phyloP scores from a whole-genome alignment of 2,113 vertebrate species.

The Chamaetylas fuelleborni region DNA sequence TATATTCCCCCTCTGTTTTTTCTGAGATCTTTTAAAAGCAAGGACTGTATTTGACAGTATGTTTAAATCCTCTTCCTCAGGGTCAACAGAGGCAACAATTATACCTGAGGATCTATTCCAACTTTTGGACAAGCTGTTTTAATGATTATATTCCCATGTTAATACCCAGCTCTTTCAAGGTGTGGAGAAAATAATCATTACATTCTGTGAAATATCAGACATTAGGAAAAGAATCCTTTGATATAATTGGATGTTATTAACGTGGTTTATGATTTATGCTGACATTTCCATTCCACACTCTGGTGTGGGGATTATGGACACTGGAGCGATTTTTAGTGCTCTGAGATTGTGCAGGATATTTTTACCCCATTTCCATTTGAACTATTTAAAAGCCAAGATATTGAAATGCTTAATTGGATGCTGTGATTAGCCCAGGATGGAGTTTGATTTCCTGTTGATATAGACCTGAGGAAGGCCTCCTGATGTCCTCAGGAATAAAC shows the following conservation, averaged over 20 bases:
- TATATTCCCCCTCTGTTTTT: fast-evolving
- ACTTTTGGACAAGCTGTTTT: background rate
- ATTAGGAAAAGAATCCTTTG: background rate
- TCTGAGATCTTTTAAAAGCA: background rate
- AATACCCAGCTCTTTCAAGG: background rate
- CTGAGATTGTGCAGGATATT: background rate
- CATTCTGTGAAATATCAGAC: background rate
- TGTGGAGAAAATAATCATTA: background rate
- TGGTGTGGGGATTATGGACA: background rate
- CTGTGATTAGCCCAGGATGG: background rate
- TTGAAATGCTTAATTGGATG: background rate
- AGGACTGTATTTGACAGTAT: background rate
- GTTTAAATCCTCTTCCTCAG: background rate
- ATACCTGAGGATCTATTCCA: background rate
- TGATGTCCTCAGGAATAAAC: background rate
- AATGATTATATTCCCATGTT: background rate
- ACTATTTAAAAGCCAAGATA: background rate
- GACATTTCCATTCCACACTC: background rate
- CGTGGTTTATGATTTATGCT: background rate
- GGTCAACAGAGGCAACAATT: background rate
- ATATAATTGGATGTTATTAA: background rate
- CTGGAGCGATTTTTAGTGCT: background rate
- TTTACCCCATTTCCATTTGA: background rate
- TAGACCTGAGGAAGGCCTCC: background rate
- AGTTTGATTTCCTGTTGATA: background rate